phyloP scores from a whole-genome alignment of 2,888 invertebrate genomes.

The Cantharis flavilabris region DNA sequence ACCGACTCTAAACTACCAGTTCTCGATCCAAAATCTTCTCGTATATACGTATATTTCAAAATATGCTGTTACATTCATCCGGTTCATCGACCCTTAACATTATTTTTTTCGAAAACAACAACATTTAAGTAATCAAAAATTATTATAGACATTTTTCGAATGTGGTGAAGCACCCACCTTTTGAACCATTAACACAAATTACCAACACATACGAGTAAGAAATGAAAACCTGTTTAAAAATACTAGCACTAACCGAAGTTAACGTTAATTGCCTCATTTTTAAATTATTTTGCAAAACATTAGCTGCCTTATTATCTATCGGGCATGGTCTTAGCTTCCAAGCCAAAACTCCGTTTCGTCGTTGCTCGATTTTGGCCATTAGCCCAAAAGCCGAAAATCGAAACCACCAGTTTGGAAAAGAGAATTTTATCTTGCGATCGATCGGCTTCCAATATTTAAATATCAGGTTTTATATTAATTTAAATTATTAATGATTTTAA shows the following conservation, averaged over 20 bases:
- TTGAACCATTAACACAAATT: constrained; percentile 4
- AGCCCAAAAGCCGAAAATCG: too few relatives aligned
- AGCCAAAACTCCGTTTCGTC: not conserved
- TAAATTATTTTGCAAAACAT: not conserved
- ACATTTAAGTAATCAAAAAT: constrained; percentile 1
- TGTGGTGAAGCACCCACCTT: not conserved
- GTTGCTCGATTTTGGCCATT: not conserved
- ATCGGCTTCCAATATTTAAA: not conserved
- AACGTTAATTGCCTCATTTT: not conserved
- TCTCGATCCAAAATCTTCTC: not conserved
- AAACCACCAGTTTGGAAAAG: not conserved
- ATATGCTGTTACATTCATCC: not conserved
- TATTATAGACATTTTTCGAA: not conserved
- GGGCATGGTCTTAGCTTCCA: not conserved
- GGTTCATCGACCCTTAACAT: constrained; percentile 1
- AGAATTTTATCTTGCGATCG: not conserved
- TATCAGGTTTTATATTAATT: constrained; percentile 1
- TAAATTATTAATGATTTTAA: not conserved
- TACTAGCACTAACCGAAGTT: not conserved
- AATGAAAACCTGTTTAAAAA: not conserved
- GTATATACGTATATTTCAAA: not conserved
- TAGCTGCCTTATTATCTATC: too few relatives aligned
- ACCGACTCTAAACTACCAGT: not conserved
- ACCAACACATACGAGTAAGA: not conserved
- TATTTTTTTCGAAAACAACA: not conserved